Evolutionary conservation across 37 sponge, comb jelly and placozoan genomes (phyloP), one percentile per base, ranked within the genome.

Genomic region (Petrosia ficiformis): DNA sequence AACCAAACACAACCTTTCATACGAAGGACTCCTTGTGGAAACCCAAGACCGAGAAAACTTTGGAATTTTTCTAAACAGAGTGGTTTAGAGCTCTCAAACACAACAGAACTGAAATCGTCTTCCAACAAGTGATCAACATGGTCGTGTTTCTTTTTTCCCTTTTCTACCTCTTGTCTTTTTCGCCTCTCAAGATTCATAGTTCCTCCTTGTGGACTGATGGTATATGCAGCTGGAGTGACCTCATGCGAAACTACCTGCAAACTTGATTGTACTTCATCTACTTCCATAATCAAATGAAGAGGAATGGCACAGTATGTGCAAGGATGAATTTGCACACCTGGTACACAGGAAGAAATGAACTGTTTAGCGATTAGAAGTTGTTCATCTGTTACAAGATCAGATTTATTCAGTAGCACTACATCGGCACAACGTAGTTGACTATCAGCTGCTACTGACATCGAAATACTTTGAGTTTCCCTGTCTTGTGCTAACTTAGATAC

Each of bases 1-100:
- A 89, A 89, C 80, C 79, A 89, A 59, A 89, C 65, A 3, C 79
- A 83, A 11, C 89, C 89, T 38, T 89, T 89, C 75, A 83, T 83
- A 1, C 89, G 70, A 1, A 70, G 57, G 11, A 79, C 57, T 6
- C 59, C 72, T 0, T 2, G 21, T 0, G 80, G 83, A 41, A 82
- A 89, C 21, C 78, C 73, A 0, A 35, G 44, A 2, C 89, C 89
- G 0, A 89, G 70, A 42, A 89, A 74, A 16, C 39, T 80, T 54
- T 89, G 84, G 68, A 89, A 89, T 1, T 19, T 28, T 19, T 35
- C 70, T 1, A 89, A 68, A 36, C 41, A 60, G 36, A 89, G 57
- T 25, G 83, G 89, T 25, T 22, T 42, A 28, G 67, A 42, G 33
- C 68, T 71, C 65, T 89, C 84, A 39, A 68, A 82, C 3, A 79